phyloP scores from a whole-genome alignment of 2,888 invertebrate genomes.

The Euzetes globulus region DNA sequence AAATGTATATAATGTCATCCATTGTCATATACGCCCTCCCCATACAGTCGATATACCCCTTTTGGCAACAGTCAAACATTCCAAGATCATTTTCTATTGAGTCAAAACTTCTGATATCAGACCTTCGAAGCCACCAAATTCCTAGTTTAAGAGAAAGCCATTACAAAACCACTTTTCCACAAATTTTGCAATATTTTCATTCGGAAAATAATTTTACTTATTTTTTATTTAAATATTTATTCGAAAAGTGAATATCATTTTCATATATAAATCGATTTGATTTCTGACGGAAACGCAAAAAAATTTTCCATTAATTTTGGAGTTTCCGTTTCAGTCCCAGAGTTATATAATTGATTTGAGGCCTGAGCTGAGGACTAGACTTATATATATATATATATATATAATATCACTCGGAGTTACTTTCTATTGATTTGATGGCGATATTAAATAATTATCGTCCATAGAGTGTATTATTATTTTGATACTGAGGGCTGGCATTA shows the following conservation, averaged over 20 bases:
- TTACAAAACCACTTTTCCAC: too few relatives aligned
- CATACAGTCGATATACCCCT: background rate
- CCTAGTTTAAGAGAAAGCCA: background rate
- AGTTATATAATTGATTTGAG: background rate
- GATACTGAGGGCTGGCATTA: background rate
- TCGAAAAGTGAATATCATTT: too few relatives aligned
- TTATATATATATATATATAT: too few relatives aligned
- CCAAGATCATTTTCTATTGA: background rate
- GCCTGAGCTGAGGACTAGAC: background rate
- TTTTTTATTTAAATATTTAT: too few relatives aligned
- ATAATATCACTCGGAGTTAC: too few relatives aligned
- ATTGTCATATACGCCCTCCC: constrained; percentile 12
- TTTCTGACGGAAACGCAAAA: too few relatives aligned
- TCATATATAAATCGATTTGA: too few relatives aligned
- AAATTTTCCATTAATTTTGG: too few relatives aligned
- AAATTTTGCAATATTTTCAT: too few relatives aligned
- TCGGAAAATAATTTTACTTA: too few relatives aligned
- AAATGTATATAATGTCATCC: constrained; percentile 22
- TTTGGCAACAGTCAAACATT: background rate
- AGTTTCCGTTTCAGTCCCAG: too few relatives aligned
- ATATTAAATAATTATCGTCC: background rate
- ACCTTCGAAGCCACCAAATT: background rate
- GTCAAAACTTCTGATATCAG: background rate
- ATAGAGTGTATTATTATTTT: background rate
- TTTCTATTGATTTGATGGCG: background rate